Percentiles rank a stretch among this genome's conserved stretches.
phyloP scores from a whole-genome alignment of 2,797 vertebrate species.

The Limnodromus scolopaceus region DNA sequence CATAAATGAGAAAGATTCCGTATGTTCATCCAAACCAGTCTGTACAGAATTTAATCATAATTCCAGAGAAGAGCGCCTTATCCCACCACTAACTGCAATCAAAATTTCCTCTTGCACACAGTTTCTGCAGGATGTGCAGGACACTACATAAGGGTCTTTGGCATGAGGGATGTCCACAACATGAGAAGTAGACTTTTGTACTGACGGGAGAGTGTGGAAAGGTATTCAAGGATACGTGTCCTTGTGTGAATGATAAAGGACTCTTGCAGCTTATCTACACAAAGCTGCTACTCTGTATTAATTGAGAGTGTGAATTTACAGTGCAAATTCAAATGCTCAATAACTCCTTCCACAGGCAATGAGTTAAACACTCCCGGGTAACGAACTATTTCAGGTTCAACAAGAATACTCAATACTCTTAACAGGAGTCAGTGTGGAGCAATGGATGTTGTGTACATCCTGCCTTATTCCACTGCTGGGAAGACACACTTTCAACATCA shows the following conservation, averaged over 20 bases:
- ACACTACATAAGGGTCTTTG: background rate
- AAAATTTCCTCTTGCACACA: background rate
- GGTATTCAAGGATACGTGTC: background rate
- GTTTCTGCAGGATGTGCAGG: background rate
- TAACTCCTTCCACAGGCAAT: fast-evolving
- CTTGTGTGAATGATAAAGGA: background rate
- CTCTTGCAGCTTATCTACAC: background rate
- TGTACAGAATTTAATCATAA: background rate
- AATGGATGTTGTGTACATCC: fast-evolving
- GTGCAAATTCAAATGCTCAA: background rate
- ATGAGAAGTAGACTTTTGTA: background rate
- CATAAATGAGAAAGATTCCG: background rate
- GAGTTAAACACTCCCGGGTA: background rate
- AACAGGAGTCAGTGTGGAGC: background rate
- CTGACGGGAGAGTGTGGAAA: background rate
- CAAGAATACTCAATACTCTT: background rate
- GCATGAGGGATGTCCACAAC: background rate
- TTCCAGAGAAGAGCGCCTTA: background rate
- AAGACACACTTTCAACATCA: background rate
- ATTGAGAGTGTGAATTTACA: background rate
- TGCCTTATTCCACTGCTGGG: background rate
- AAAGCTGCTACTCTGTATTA: background rate
- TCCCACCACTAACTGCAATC: background rate
- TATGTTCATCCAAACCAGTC: background rate
- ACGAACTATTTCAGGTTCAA: background rate